Base-by-base conservation (phyloP, 1,140 invertebrate genomes). In the Phortica variegata region DNA sequence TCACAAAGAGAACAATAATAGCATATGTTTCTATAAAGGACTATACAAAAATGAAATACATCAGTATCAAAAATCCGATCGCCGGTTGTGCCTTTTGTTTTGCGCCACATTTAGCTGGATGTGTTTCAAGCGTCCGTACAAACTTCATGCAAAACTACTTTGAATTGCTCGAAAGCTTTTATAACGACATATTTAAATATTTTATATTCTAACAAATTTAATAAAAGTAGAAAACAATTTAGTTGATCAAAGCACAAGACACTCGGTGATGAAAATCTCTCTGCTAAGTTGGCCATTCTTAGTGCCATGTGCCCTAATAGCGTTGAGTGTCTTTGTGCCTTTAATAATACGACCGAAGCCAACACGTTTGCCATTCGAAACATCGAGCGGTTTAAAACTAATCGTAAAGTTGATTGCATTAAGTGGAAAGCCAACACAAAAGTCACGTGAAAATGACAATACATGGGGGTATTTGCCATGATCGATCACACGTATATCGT, bases 301-400 rank as follows among this genome's bases (percentile, higher is more conserved):
- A 15, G 60, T 54, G 2, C 58, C 57, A 16, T 49, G 48, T 0
- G n/a, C n/a, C n/a, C n/a, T n/a, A n/a, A n/a, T n/a, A n/a, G n/a
- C n/a, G n/a, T n/a, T n/a, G n/a, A n/a, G n/a, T 3, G 20, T 8
- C 23, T 65, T 46, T 49, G 60, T 49, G n/a, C 26, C 18, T 7
- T 49, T 33, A 16, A 65, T 46, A 16, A 62, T 40, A 26, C 53
- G 49, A 10, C 61, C 61, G n/a, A 65, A 65, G n/a, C 45, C 61
- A 20, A 62, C 54, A 7, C 61, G 42, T 31, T 54, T 58, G 2
- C 61, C 61, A 38, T 49, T 65, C 17, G 53, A 41, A 12, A 52
- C 54, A 12, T 43, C 19, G 5, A 65, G 33, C 2, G 57, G 61
- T 26, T 58, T 61, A 29, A 60, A 62, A 33, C 60, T 62, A 12